A percentile compares a stretch with the other conserved stretches of the same genome.
Conservation (phyloP, 2,797 vertebrate genomes). For the Hybognathus amarus region DNA sequence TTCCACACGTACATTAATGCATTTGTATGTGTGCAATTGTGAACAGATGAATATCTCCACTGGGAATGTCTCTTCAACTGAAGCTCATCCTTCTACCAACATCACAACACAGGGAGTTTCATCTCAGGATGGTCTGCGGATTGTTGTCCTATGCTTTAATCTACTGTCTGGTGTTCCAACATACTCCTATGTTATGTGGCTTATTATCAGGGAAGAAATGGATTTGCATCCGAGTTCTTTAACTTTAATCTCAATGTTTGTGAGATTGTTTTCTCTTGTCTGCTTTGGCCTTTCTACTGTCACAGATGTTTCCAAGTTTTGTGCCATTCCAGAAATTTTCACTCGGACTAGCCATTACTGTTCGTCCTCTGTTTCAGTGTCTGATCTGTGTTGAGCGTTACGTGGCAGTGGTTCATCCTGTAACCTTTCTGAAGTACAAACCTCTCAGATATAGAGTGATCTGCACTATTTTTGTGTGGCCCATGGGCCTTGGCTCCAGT, state of each 20-base stretch:
- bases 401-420: no score
- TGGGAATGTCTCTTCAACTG: background rate
- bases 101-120: background rate
- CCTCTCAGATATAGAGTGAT: no score
- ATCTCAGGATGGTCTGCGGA: background rate
- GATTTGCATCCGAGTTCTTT: background rate
- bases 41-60: background rate
- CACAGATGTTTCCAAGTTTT: background rate
- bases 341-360: no score
- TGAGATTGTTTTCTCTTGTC: background rate
- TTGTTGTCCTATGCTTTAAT: background rate
- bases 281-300: background rate
- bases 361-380: no score
- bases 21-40: background rate
- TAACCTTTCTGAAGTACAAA: no score
- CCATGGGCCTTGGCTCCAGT: no score
- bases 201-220: slow-evolving; percentile 3
- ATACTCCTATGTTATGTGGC: background rate
- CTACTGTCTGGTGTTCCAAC: background rate
- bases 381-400: no score
- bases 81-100: background rate
- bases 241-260: background rate
- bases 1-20: background rate
- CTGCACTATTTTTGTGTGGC: no score
- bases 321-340: background rate